Evolutionary conservation across 2,888 invertebrate species (phyloP), one percentile per base, ranked within the genome.

Genomic region (Corbicula japonica): DNA sequence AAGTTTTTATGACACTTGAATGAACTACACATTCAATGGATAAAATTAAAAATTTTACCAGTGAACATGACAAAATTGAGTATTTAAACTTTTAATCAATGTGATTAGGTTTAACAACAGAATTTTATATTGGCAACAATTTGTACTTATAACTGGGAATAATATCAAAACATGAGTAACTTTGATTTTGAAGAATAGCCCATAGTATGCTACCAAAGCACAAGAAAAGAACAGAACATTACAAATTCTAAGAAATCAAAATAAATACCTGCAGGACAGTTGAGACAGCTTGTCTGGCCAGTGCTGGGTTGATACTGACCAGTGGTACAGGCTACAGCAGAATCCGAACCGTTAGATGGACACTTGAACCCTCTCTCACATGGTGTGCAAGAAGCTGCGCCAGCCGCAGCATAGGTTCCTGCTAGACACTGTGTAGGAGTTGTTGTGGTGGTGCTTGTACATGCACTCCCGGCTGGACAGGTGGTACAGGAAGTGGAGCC

Each of bases 291-390:
- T 0, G 84, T 80, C 50, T 85, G 80, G 28, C 84, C 82, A 15
- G 86, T 82, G 30, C 65, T 60, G 8, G 85, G 82, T 58, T 85
- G 81, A 46, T 86, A 87, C 23, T 79, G 77, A 61, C 89, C 89
- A n/a, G 65, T 65, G 15, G 85, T 81, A 77, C 91, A 91, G 18
- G 75, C 72, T 4, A 69, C 80, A 26, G 86, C 80, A 6, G 76
- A 77, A 18, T 75, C 68, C 84, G 89, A 83, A 10, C 88, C 89
- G 61, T 65, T 73, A n/a, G 58, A 74, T 0, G 91, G 91, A 82
- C 92, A 92, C 65, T 88, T 85, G 48, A 76, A 71, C 3, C 91
- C 91, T 62, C 77, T 76, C 1, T 83, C 70, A 83, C 91, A 91
- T n/a, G 61, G 32, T 1, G 70, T 68, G 75, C 91, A 91, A 6